Evolutionary conservation across 1,140 invertebrate species (phyloP).

Genomic region (Hesperophylax magnus): DNA sequence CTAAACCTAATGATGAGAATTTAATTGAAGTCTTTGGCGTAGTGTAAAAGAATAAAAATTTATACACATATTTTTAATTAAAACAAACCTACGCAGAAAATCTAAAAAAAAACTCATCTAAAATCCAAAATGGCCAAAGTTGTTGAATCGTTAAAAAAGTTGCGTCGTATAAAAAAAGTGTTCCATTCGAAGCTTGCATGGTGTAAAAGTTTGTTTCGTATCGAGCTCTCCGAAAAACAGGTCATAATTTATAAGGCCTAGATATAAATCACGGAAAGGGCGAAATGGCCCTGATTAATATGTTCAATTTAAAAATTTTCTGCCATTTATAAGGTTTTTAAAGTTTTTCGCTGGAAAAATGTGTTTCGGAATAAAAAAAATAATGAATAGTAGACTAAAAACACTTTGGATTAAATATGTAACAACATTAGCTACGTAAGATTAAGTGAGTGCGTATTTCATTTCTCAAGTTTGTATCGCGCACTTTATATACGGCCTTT

Average conservation of each 20-base stretch:
- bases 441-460: no score
- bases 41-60: no score
- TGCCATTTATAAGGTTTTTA: conserved; percentile 23
- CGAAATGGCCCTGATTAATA: conserved; percentile 42
- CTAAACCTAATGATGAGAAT: no score
- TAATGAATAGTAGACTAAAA: background rate
- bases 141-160: conserved; percentile 20
- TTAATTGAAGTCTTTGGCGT: no score
- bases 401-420: conserved; percentile 4
- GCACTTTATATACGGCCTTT: no score
- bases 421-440: background rate
- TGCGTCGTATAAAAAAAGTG: conserved; percentile 24
- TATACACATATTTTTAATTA: no score
- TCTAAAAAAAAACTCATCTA: background rate
- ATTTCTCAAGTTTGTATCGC: no score
- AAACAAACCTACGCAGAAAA: no score
- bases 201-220: conserved; percentile 36
- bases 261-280: conserved; percentile 42
- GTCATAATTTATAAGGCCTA: conserved; percentile 39
- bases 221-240: conserved; percentile 31
- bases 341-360: background rate
- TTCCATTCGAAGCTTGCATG: conserved; percentile 20
- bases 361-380: no score
- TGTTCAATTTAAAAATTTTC: conserved; percentile 44
- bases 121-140: conserved; percentile 1